Evolutionary conservation across 53 echinoderm and acorn worm species (phyloP), one percentile per base, ranked within the genome.

Genomic region (Patiria pectinifera): DNA sequence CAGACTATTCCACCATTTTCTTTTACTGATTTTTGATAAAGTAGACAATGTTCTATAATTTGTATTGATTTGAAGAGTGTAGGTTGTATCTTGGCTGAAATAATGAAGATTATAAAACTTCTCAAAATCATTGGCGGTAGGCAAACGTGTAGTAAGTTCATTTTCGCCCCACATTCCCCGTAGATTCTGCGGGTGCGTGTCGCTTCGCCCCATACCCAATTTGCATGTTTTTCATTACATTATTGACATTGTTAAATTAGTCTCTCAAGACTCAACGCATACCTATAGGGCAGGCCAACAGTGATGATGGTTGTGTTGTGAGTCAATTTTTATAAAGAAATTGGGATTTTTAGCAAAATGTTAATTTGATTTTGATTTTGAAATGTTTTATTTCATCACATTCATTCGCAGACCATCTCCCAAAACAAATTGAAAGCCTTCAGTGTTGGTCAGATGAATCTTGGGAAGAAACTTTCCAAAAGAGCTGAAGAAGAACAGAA

Each of bases 401-500:
- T 35, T 60, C 48, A 1, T 85, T 18, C 25, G 9, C 92, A 98
- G 98, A 95, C 89, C 78, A 98, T 98, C 53, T 94, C 98, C 70
- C 97, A 98, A 87, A 98, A 92, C 62, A 98, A 98, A 92, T 78
- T 98, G 78, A 95, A 96, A 91, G 99, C 99, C 47, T 99, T 99
- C 94, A 99, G 99, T 78, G 95, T 99, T 77, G 99, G 99, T 45
- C 99, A 99, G 94, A 99, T 99, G 99, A 99, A 99, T 89, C 69
- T 99, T 62, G 96, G 96, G 21, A 96, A 95, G 84, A 99, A 99
- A 91, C 87, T 95, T 53, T 96, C 99, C 84, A 96, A 93, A 84
- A 79, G 95, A 93, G 94, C 95, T 45, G 99, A 97, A 89, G 96
- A 97, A 79, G 99, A 97, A 79, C 85, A 95, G 43, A 93, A 92